Conservation (phyloP, 2,888 invertebrate species). For the Epirrhoe alternata region DNA sequence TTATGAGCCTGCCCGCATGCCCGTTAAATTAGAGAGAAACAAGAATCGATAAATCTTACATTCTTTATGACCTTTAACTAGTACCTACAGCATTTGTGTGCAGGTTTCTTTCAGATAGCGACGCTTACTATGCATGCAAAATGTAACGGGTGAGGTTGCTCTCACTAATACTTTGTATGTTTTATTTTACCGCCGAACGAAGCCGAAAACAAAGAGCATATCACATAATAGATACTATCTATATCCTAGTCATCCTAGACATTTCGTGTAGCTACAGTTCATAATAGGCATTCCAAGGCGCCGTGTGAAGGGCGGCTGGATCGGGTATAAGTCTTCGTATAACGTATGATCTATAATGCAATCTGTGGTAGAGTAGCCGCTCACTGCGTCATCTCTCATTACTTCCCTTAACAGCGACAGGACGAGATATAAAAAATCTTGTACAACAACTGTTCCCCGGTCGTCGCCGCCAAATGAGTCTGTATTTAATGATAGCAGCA, state of each 20-base stretch:
- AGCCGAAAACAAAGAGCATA: background rate
- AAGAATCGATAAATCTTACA: slow-evolving; percentile 19
- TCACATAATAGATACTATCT: background rate
- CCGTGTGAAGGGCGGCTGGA: slow-evolving; percentile 12
- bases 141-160: too few relatives aligned
- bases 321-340: background rate
- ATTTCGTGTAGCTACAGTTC: slow-evolving; percentile 7
- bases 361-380: slow-evolving; percentile 16
- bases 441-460: slow-evolving; percentile 24
- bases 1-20: slow-evolving; percentile 15
- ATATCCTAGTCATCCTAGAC: background rate
- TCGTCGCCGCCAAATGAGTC: slow-evolving; percentile 17
- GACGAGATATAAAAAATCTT: slow-evolving; percentile 30
- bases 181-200: too few relatives aligned
- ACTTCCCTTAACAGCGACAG: slow-evolving; percentile 21
- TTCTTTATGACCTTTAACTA: background rate
- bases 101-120: too few relatives aligned
- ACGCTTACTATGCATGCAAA: too few relatives aligned
- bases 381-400: slow-evolving; percentile 16
- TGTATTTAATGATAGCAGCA: slow-evolving; percentile 11
- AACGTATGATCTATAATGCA: slow-evolving; percentile 9
- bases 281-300: slow-evolving; percentile 19
- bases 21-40: slow-evolving; percentile 20
- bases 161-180: too few relatives aligned
- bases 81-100: background rate